Evolutionary conservation across 1,140 invertebrate species (phyloP), one percentile per base, ranked within the genome.

Genomic region (Drosophila yakuba): DNA sequence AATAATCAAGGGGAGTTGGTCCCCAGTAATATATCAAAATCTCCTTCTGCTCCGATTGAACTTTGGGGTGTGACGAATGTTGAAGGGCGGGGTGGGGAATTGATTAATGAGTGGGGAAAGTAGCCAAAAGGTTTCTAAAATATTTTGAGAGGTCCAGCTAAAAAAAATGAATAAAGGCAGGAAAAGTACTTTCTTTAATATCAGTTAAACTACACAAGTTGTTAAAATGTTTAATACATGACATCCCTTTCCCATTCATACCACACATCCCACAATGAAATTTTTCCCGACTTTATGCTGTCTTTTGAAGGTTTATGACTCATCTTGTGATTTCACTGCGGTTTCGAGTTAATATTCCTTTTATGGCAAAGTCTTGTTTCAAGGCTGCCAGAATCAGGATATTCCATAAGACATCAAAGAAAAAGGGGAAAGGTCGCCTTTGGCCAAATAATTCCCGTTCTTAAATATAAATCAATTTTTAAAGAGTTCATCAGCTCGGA

Each of bases 1-100:
- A 75, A 55, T 74, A 80, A 41, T 61, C 57, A 43, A 35, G 47
- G 47, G 35, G 25, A 51, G 47, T 47, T 64, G 10, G 6, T 43
- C 39, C 39, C 36, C 12, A 47, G 61, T 50, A 77, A 80, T 63
- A 63, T 80, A 80, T 74, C 57, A 68, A 54, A 43, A 71, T 64
- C 54, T 55, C 52, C 38, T 47, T 57, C 48, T 45, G 14, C 43
- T 41, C 28, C 39, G 14, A 67, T 71, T 55, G 52, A 48, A 36
- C 23, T 38, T 43, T 23, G n/a, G 55, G 39, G 15, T 23, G 47
- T 50, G 56, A 36, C 38, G 47, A 54, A n/a, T 25, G 60, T n/a
- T 10, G 28, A 35, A 3, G 2, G 8, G n/a, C 45, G 43, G 25
- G 50, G 2, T 5, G 12, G 0, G 61, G 20, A 35, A 25, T 56